Base-by-base conservation (phyloP, 2,113 vertebrate species). In the Nannospalax galili region DNA sequence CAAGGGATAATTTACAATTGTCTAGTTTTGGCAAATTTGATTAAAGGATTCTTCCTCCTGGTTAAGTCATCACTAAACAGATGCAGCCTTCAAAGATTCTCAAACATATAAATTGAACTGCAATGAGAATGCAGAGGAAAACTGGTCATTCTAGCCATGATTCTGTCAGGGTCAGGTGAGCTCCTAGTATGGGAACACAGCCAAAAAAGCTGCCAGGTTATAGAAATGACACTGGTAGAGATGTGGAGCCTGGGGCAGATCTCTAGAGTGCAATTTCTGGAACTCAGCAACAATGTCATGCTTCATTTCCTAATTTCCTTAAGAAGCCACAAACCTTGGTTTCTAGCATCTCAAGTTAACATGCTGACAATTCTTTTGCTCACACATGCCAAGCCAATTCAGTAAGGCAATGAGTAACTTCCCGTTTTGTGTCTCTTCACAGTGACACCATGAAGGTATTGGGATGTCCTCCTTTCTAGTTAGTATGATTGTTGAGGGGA, bases 21-120 rank as follows among this genome's bases (percentile, higher is more conserved):
- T 17, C 45, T 65, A 84, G 19, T 81, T 86, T 69, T 82, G 77
- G 58, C 64, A 73, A 52, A 52, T n/a, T 96, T 92, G 90, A 19
- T 30, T 52, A 52, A 93, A 90, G n/a, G 77, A 88, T 84, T 62
- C 94, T 96, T 96, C 70, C 80, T 84, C 89, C 37, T 22, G 5
- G 48, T 52, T 74, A 85, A 78, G 15, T 72, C 67, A 80, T 6
- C 37, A 65, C 37, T 88, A 40, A 32, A 12, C 24, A 93, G 95
- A 95, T 19, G 73, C 4, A 84, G 35, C 56, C 58, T 86, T 91
- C 69, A 92, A 89, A 92, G 93, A 37, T 22, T 81, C 42, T 60
- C 42, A 26, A 90, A 84, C 67, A 69, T 20, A 91, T 12, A 78
- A 87, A 67, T 26, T 62, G 52, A n/a, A 52, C 48, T 52, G 11